These are phyloP conservation scores for Hipposideros armiger DNA, from an alignment of 2,113 vertebrate genomes.

Conservation along the genomic window DNA sequence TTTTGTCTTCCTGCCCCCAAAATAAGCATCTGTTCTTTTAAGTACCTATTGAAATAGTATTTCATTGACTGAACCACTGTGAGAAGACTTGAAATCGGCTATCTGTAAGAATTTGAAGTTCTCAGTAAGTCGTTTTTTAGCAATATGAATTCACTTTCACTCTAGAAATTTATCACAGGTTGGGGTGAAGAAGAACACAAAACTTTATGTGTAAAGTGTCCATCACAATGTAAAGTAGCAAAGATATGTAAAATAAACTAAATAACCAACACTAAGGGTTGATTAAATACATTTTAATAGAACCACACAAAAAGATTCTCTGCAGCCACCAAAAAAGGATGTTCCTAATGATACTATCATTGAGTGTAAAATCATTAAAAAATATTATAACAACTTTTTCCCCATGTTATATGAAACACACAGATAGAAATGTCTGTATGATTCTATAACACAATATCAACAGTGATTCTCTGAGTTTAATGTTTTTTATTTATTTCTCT, in stretches of 20 bases:
- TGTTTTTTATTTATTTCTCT: slow-evolving; percentile 35
- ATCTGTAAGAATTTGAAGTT: background rate
- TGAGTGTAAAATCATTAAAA: background rate
- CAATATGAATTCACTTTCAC: background rate
- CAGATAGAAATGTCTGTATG: background rate
- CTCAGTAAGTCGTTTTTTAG: slow-evolving; percentile 5
- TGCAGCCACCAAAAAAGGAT: background rate
- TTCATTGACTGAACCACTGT: background rate
- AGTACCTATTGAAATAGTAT: background rate
- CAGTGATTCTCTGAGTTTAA: background rate
- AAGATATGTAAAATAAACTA: background rate
- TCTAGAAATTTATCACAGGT: background rate
- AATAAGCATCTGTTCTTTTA: background rate
- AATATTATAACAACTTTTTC: slow-evolving; percentile 39
- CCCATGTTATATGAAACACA: background rate
- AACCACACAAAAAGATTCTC: background rate
- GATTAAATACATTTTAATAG: background rate
- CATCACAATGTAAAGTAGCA: background rate
- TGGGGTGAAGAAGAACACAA: background rate
- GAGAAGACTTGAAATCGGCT: background rate
- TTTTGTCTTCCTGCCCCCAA: background rate
- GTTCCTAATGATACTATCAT: background rate
- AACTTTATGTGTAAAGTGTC: background rate
- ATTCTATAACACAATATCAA: background rate
- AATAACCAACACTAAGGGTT: background rate